Percentiles rank a stretch among this genome's conserved stretches.
These are phyloP conservation scores for Andinoacara biseriatus DNA, from an alignment of 2,113 vertebrate species.

Conservation along the genomic window DNA sequence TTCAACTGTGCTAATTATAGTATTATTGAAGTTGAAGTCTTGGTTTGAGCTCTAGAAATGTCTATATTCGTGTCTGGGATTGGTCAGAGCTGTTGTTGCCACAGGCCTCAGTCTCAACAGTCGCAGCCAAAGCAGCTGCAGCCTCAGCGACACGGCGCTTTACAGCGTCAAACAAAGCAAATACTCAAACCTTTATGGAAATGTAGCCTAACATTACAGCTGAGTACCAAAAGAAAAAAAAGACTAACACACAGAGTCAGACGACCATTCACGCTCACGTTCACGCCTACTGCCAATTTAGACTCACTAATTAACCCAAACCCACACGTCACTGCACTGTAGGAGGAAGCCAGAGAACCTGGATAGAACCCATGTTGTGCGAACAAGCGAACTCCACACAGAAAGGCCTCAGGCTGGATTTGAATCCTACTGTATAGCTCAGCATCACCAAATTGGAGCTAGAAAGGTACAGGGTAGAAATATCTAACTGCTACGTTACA, in stretches of 20 bases:
- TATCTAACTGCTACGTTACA: background rate
- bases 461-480: background rate
- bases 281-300: background rate
- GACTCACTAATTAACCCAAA: background rate
- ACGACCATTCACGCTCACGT: background rate
- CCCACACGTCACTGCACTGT: background rate
- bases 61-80: constrained; percentile 16
- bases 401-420: background rate
- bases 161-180: background rate
- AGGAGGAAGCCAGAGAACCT: background rate
- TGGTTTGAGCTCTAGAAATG: background rate
- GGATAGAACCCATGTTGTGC: background rate
- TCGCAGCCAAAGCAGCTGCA: constrained; percentile 12
- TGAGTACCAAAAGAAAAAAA: background rate
- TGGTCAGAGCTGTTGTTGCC: background rate
- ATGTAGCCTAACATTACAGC: background rate
- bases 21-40: background rate
- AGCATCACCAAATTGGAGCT: background rate
- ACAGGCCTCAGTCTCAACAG: constrained; percentile 15
- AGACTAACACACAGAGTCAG: background rate
- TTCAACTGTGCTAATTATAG: constrained; percentile 46
- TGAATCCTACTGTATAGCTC: background rate
- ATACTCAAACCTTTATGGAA: background rate
- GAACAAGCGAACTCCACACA: background rate
- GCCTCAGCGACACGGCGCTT: background rate